A percentile compares a stretch with the other conserved stretches of the same genome.
Conservation (phyloP, 2,888 invertebrate genomes). For the Dynastes grantii region DNA sequence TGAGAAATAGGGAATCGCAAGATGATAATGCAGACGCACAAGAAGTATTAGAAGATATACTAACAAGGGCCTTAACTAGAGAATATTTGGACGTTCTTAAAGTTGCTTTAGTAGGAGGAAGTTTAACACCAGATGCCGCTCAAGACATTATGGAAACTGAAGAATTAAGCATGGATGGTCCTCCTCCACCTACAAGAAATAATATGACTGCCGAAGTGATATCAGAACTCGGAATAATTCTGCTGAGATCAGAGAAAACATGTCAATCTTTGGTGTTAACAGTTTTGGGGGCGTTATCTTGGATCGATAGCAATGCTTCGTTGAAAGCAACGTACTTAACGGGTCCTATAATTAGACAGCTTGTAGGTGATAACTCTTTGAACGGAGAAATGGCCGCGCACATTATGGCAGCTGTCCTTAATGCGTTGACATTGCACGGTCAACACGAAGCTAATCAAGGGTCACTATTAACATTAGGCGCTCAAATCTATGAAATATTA, state of each 20-base stretch:
- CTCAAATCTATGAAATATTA: constrained; percentile 89
- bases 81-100: constrained; percentile 89
- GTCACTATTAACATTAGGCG: constrained; percentile 83
- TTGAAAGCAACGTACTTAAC: constrained; percentile 85
- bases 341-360: constrained; percentile 80
- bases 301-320: constrained; percentile 90
- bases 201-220: constrained; percentile 80
- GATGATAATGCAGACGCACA: constrained; percentile 85
- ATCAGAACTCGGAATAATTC: constrained; percentile 85
- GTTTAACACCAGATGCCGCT: constrained; percentile 71
- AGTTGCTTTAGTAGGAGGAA: constrained; percentile 83
- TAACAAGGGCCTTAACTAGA: constrained; percentile 88
- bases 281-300: constrained; percentile 80
- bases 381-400: constrained; percentile 80
- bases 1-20: constrained; percentile 84
- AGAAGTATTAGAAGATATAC: constrained; percentile 89
- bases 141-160: constrained; percentile 78
- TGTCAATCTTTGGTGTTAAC: constrained; percentile 78
- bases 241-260: constrained; percentile 79
- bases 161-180: constrained; percentile 81
- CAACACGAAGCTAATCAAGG: constrained; percentile 93
- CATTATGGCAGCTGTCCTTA: constrained; percentile 81
- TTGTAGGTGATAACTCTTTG: constrained; percentile 77
- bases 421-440: constrained; percentile 88
- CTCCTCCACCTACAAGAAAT: constrained; percentile 68